Percentiles rank a stretch among this genome's conserved stretches.
Evolutionary conservation across 1,140 invertebrate species (phyloP).

Genomic region (Idris sp.): DNA sequence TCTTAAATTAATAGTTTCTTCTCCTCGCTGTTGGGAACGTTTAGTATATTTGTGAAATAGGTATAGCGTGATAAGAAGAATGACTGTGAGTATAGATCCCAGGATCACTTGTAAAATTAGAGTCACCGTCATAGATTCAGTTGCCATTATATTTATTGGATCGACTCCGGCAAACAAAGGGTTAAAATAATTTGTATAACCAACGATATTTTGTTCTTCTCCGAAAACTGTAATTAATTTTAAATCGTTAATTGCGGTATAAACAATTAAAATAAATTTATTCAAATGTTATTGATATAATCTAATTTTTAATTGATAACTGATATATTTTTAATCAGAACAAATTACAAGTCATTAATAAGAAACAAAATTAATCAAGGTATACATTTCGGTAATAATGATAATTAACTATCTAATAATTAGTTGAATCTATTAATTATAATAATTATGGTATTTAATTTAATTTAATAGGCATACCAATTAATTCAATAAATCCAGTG

Average conservation of each 20-base stretch:
- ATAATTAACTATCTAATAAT: too few relatives aligned
- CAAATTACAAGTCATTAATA: too few relatives aligned
- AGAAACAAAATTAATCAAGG: too few relatives aligned
- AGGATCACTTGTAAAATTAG: constrained; percentile 79
- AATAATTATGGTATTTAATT: too few relatives aligned
- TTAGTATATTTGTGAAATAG: constrained; percentile 86
- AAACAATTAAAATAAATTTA: too few relatives aligned
- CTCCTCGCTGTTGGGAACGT: constrained; percentile 84
- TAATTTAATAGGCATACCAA: constrained; percentile 79
- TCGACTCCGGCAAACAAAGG: constrained; percentile 72
- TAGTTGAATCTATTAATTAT: too few relatives aligned
- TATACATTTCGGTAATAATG: too few relatives aligned
- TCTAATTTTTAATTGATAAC: too few relatives aligned
- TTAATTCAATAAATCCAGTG: constrained; percentile 89
- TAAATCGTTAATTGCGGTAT: too few relatives aligned
- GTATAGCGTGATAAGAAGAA: constrained; percentile 84
- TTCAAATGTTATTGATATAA: too few relatives aligned
- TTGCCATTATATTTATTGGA: constrained; percentile 56
- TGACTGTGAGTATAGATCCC: constrained; percentile 82
- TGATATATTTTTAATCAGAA: too few relatives aligned
- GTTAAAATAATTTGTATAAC: constrained; percentile 74
- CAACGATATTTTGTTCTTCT: constrained; percentile 66
- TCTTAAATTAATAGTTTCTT: constrained; percentile 86
- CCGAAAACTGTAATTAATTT: constrained; percentile 70
- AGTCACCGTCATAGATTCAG: constrained; percentile 68